phyloP scores from a whole-genome alignment of 1,140 invertebrate genomes.

The Lepidurus apus region DNA sequence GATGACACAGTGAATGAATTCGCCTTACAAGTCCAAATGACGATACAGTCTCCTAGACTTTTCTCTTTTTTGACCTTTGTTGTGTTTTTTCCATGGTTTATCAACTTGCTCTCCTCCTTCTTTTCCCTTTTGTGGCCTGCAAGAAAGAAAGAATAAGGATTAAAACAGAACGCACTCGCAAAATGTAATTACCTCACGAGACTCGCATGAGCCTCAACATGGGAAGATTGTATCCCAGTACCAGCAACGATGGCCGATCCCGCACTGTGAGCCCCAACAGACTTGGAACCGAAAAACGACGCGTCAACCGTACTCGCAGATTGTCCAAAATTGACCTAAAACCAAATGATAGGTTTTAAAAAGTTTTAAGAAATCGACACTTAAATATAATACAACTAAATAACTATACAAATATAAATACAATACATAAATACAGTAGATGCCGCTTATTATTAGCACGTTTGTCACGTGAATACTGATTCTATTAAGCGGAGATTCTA shows the following conservation, averaged over 20 bases:
- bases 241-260: not conserved
- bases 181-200: not conserved
- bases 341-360: not conserved
- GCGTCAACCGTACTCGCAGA: not conserved
- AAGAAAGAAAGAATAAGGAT: too few species aligned
- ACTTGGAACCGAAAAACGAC: slow-evolving; percentile 2
- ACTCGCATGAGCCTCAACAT: not conserved
- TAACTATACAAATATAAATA: too few species aligned
- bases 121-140: not conserved
- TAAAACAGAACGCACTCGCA: too few species aligned
- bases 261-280: not conserved
- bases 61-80: slow-evolving; percentile 76
- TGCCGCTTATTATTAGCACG: too few species aligned
- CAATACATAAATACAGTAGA: too few species aligned
- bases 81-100: slow-evolving; percentile 80
- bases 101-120: slow-evolving; percentile 31
- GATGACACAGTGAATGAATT: too few species aligned
- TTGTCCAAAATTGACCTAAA: not conserved
- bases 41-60: slow-evolving; percentile 74
- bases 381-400: not conserved
- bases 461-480: too few species aligned
- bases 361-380: not conserved
- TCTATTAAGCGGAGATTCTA: too few species aligned
- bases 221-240: not conserved
- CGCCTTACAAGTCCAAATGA: slow-evolving; percentile 58